Percentiles rank a stretch among this genome's conserved stretches.
Conservation (phyloP, 2,888 invertebrate genomes). For the Lymantria monacha region DNA sequence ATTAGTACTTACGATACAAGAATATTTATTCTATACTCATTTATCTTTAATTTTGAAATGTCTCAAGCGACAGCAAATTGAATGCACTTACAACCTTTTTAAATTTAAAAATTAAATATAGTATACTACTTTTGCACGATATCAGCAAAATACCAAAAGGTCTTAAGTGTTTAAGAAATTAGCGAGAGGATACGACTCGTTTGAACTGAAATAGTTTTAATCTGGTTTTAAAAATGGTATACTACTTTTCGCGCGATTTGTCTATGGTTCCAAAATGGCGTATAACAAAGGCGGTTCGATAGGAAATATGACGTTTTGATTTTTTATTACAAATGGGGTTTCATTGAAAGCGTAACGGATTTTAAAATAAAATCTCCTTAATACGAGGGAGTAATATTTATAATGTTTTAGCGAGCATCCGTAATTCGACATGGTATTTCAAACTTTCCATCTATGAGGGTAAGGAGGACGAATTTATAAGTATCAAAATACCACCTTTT, state of each 20-base stretch:
- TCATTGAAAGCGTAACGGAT: conserved; percentile 48
- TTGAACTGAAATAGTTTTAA: conserved; percentile 27
- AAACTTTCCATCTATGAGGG: conserved; percentile 3
- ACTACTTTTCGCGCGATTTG: conserved; percentile 38
- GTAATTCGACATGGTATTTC: conserved; percentile 5
- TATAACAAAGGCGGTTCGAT: conserved; percentile 19
- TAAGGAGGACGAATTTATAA: not conserved
- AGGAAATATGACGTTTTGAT: conserved; percentile 15
- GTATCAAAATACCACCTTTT: not conserved
- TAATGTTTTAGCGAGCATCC: conserved; percentile 14
- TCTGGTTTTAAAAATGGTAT: conserved; percentile 65
- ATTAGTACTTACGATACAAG: conserved; percentile 13
- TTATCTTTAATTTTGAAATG: conserved; percentile 25
- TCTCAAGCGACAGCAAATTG: not conserved
- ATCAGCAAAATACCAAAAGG: conserved; percentile 31
- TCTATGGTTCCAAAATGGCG: conserved; percentile 31
- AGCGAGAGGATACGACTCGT: conserved; percentile 47
- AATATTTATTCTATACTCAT: conserved; percentile 18
- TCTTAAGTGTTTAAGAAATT: conserved; percentile 32
- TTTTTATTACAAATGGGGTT: conserved; percentile 7
- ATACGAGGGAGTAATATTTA: conserved; percentile 48
- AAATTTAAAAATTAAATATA: conserved; percentile 39
- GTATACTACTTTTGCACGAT: conserved; percentile 65
- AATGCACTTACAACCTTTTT: conserved; percentile 42
- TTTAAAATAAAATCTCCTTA: conserved; percentile 35